Evolutionary conservation across 2,888 invertebrate genomes (phyloP).

Genomic region (Scrobipalpa costella): DNA sequence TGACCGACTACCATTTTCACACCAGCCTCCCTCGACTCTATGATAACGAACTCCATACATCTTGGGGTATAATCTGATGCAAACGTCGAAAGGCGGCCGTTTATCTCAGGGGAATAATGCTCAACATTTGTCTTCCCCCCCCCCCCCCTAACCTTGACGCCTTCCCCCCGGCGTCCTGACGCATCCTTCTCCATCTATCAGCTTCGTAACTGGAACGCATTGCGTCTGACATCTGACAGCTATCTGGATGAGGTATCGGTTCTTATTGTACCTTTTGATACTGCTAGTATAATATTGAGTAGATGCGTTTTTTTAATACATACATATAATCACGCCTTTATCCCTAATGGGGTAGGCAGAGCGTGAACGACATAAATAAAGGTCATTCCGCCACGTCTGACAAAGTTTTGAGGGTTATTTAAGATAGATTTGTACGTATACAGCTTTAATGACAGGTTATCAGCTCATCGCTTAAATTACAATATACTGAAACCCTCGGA

Average conservation of each 20-base stretch:
- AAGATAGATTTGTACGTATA: no score
- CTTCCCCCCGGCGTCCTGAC: constrained; percentile 44
- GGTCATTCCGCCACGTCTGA: no score
- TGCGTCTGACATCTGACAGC: not conserved
- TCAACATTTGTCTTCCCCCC: constrained; percentile 60
- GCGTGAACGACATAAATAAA: no score
- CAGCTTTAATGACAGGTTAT: no score
- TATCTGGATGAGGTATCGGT: not conserved
- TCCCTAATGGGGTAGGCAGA: no score
- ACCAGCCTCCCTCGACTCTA: constrained; percentile 39
- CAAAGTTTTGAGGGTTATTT: no score
- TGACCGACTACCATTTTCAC: constrained; percentile 39
- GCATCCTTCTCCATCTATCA: constrained; percentile 63
- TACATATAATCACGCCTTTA: no score
- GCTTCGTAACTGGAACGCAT: constrained; percentile 45
- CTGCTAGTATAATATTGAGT: not conserved
- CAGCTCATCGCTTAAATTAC: no score
- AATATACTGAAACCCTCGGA: no score
- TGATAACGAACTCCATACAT: constrained; percentile 45
- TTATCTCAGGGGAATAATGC: constrained; percentile 68
- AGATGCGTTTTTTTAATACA: not conserved
- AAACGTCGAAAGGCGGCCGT: constrained; percentile 61
- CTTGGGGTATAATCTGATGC: constrained; percentile 60
- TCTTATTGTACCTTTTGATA: not conserved
- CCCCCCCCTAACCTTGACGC: constrained; percentile 39